These are phyloP conservation scores for Tachystola acroxantha DNA, from an alignment of 2,888 invertebrate genomes.

Conservation along the genomic window DNA sequence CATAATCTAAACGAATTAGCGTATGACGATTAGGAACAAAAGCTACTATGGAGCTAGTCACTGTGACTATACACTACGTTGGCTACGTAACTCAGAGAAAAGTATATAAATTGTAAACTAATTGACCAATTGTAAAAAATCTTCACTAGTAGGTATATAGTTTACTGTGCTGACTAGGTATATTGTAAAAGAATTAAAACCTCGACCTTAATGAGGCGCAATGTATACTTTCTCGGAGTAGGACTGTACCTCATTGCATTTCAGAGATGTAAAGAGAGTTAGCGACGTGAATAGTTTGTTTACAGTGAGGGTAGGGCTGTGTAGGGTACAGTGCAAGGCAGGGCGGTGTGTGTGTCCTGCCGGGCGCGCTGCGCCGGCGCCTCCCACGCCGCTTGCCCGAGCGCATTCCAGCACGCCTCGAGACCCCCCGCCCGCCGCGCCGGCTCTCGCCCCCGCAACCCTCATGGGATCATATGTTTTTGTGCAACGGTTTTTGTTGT, in stretches of 20 bases:
- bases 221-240: too few relatives aligned
- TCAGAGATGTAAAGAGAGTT: slow-evolving; percentile 17
- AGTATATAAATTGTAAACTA: too few relatives aligned
- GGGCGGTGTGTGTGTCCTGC: slow-evolving; percentile 55
- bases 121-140: too few relatives aligned
- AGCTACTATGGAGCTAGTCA: slow-evolving; percentile 8
- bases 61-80: not conserved
- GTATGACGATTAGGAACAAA: too few relatives aligned
- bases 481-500: slow-evolving; percentile 79
- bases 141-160: too few relatives aligned
- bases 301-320: slow-evolving; percentile 56
- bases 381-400: slow-evolving; percentile 75
- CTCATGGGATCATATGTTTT: slow-evolving; percentile 78
- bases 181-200: too few relatives aligned
- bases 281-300: slow-evolving; percentile 63
- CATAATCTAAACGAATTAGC: too few relatives aligned
- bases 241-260: too few relatives aligned
- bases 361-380: slow-evolving; percentile 52
- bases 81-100: not conserved
- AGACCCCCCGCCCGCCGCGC: slow-evolving; percentile 38
- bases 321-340: slow-evolving; percentile 10
- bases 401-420: slow-evolving; percentile 77
- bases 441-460: slow-evolving; percentile 43
- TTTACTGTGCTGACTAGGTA: too few relatives aligned
- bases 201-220: too few relatives aligned